These are phyloP conservation scores for Aptenodytes forsteri DNA, from an alignment of 2,113 vertebrate species.

Conservation along the genomic window DNA sequence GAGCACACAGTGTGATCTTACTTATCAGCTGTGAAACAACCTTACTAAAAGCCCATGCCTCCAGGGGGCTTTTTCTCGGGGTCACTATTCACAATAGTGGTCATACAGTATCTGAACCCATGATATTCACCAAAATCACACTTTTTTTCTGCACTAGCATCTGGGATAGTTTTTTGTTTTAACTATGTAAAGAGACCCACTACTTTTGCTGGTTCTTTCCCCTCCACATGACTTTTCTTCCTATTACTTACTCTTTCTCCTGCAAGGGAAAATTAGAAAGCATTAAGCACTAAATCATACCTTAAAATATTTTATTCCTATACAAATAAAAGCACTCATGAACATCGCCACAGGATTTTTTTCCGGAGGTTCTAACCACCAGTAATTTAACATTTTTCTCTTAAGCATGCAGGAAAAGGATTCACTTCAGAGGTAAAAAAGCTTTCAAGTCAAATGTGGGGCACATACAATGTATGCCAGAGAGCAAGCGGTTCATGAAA, in stretches of 20 bases:
- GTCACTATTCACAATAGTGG: not conserved
- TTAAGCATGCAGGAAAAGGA: not conserved
- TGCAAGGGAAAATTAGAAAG: not conserved
- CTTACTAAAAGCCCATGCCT: not conserved
- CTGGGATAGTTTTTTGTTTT: not conserved
- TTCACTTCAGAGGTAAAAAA: not conserved
- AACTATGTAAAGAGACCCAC: not conserved
- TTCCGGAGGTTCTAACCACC: not conserved
- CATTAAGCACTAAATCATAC: not conserved
- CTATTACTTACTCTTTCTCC: not conserved
- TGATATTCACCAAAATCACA: not conserved
- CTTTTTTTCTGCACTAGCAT: not conserved
- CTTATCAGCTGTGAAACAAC: not conserved
- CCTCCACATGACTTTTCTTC: not conserved
- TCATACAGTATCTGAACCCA: not conserved
- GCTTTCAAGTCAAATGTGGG: not conserved
- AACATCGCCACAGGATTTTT: not conserved
- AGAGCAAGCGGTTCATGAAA: not conserved
- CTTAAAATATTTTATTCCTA: not conserved
- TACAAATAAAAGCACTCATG: not conserved
- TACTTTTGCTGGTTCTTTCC: not conserved
- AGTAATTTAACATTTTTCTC: not conserved
- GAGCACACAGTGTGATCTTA: not conserved
- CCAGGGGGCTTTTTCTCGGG: not conserved
- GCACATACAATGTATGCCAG: not conserved